Percentiles rank a stretch among this genome's conserved stretches.
phyloP scores from a whole-genome alignment of 2,888 invertebrate species.

The Eristalinus aeneus region DNA sequence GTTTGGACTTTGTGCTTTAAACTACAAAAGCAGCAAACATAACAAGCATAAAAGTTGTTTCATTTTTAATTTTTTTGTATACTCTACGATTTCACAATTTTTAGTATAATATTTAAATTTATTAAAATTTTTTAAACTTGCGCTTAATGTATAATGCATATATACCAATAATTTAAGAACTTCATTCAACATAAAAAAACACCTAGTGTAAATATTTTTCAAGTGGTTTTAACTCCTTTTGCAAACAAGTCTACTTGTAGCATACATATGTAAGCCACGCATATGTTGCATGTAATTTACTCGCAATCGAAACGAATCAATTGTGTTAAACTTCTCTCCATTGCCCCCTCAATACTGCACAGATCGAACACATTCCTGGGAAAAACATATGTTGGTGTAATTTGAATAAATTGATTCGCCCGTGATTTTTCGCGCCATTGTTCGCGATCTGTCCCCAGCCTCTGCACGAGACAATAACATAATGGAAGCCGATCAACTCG shows the following conservation, averaged over 20 bases:
- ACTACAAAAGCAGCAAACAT: too few species aligned
- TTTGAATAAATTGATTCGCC: conserved; percentile 68
- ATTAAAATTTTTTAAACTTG: too few species aligned
- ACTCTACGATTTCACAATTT: too few species aligned
- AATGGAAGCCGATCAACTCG: conserved; percentile 58
- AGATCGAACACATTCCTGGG: not conserved
- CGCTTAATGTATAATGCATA: not conserved
- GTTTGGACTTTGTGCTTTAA: too few species aligned
- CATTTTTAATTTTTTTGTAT: too few species aligned
- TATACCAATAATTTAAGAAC: not conserved
- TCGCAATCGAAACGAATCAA: not conserved
- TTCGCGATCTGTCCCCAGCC: conserved; percentile 39
- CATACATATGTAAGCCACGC: not conserved
- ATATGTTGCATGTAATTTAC: not conserved
- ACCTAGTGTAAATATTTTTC: not conserved
- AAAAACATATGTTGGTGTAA: conserved; percentile 38
- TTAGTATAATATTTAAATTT: too few species aligned
- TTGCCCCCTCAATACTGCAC: not conserved
- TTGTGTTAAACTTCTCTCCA: not conserved
- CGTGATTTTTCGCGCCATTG: conserved; percentile 65
- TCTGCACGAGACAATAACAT: conserved; percentile 61
- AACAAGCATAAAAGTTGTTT: too few species aligned
- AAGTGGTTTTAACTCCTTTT: not conserved
- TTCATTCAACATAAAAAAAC: not conserved
- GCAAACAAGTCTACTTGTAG: not conserved